Base-by-base conservation (phyloP, 2,888 invertebrate species). In the Papilio demoleus region DNA sequence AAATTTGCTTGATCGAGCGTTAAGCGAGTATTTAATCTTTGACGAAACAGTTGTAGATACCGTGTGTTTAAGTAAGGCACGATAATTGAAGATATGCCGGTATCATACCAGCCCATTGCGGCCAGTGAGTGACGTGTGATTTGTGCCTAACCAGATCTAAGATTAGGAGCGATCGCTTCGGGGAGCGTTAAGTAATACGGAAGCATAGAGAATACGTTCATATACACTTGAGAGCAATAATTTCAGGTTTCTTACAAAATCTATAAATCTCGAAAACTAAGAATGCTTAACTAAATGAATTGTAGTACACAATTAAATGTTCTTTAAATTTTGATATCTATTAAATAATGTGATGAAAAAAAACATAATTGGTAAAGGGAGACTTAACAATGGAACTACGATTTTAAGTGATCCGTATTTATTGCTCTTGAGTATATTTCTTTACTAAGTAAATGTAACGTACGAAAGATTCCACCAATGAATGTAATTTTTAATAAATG, bases 41-140 rank as follows among this genome's bases (percentile, higher is more conserved):
- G 76, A 50, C 31, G 76, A 82, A 81, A 80, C 76, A 83, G 85
- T 83, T 84, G 79, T 81, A 76, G 83, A 82, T 82, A 84, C 87
- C 84, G 87, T 88, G 83, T 89, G 85, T 90, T 91, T 91, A 91
- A 91, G 91, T 91, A 92, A 88, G 91, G 92, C 88, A 90, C 90
- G 90, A 87, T 92, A 92, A 92, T 91, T 91, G 90, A 88, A 90
- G 90, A 88, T 90, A 90, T 88, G 87, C 84, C 82, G 76, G 84
- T 85, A 88, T 89, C 86, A 88, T 88, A 81, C 82, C 79, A 79
- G 80, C 77, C 79, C 79, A 77, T 81, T 80, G 77, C 59, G n/a
- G 64, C 45, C 76, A 79, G 71, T 81, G 85, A 87, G 80, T 87
- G 88, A 88, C 87, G 87, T 83, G 83, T 86, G 86, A 89, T 89